A percentile compares a stretch with the other conserved stretches of the same genome.
Evolutionary conservation across 2,113 vertebrate species (phyloP).

Genomic region (Peucedramus taeniatus): DNA sequence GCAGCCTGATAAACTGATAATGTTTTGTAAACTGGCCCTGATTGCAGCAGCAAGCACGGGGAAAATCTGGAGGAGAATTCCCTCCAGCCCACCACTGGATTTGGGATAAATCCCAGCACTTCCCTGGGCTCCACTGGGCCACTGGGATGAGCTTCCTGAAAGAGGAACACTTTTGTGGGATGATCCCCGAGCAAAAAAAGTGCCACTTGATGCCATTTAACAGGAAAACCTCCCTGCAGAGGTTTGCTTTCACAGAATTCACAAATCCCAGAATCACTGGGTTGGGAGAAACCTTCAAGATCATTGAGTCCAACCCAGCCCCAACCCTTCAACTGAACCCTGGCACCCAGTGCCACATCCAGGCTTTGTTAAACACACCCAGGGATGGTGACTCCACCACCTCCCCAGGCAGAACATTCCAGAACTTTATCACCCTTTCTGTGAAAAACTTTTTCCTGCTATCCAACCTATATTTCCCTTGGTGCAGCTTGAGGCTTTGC

Average conservation of each 20-base stretch:
- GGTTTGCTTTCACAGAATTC: background rate
- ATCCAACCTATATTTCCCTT: background rate
- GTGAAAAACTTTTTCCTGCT: background rate
- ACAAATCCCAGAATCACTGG: background rate
- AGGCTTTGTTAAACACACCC: background rate
- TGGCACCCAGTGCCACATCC: background rate
- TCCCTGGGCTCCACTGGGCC: accelerated
- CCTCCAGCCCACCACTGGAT: accelerated
- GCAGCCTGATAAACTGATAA: background rate
- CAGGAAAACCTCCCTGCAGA: background rate
- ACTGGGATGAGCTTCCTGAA: background rate
- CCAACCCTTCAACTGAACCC: background rate
- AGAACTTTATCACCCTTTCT: background rate
- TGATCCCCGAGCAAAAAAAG: accelerated
- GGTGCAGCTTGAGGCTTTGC: background rate
- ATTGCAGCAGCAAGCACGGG: background rate
- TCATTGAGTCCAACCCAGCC: background rate
- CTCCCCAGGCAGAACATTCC: background rate
- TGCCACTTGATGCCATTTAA: background rate
- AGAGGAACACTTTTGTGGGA: background rate
- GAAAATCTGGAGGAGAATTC: background rate
- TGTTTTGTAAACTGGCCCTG: background rate
- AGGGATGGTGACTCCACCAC: background rate
- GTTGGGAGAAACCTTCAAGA: too few species aligned
- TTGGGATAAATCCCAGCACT: background rate